phyloP scores from a whole-genome alignment of 2,797 vertebrate species.

The Euphonia xanthogaster region DNA sequence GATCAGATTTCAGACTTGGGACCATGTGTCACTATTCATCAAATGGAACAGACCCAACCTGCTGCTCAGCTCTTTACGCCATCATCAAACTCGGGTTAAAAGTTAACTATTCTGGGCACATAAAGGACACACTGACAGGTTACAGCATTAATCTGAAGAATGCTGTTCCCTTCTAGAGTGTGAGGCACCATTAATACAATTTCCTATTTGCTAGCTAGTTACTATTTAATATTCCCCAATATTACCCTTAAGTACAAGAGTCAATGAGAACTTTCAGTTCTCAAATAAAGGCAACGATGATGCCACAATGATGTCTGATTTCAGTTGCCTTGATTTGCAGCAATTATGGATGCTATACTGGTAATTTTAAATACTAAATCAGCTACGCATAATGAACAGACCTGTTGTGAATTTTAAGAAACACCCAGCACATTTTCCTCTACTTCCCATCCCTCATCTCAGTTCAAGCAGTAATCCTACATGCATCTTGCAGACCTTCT shows the following conservation, averaged over 20 bases:
- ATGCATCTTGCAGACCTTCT: not conserved
- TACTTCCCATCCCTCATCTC: not conserved
- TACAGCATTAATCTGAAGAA: not conserved
- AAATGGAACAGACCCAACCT: accelerated
- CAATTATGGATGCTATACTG: not conserved
- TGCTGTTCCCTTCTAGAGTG: not conserved
- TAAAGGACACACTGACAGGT: not conserved
- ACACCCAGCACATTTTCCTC: not conserved
- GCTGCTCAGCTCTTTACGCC: not conserved
- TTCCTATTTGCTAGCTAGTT: not conserved
- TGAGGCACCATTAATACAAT: not conserved
- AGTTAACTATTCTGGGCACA: not conserved
- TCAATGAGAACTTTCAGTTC: not conserved
- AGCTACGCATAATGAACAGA: not conserved
- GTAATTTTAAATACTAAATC: not conserved
- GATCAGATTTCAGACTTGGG: not conserved
- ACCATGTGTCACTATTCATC: not conserved
- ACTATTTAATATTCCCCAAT: not conserved
- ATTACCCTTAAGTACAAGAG: not conserved
- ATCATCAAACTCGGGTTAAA: not conserved
- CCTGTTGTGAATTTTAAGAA: not conserved
- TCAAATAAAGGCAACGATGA: not conserved
- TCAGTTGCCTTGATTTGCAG: not conserved
- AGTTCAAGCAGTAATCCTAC: not conserved
- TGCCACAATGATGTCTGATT: not conserved